phyloP scores from a whole-genome alignment of 2,113 vertebrate genomes.

The Chlamydotis undulata region DNA sequence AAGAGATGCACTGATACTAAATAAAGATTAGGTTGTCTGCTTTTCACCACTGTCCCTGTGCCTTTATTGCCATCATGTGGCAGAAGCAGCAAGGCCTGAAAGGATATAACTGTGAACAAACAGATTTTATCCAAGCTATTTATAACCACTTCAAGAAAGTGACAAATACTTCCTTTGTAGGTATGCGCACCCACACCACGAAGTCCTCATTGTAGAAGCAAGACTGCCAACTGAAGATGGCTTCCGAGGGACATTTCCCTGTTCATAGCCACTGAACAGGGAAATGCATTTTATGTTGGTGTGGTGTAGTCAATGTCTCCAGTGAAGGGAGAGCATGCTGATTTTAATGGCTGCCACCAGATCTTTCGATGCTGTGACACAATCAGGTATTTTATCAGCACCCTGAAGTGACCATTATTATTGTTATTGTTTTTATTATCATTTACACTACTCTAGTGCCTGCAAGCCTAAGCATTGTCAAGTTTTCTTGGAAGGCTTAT shows the following conservation, averaged over 20 bases:
- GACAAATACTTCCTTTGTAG: slow-evolving; percentile 25
- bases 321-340: background rate
- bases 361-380: background rate
- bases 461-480: background rate
- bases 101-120: slow-evolving; percentile 2
- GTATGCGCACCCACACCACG: background rate
- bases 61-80: slow-evolving; percentile 65
- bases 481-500: background rate
- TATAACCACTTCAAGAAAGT: slow-evolving; percentile 7
- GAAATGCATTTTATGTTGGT: background rate
- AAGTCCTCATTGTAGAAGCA: background rate
- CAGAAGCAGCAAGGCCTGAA: slow-evolving; percentile 26
- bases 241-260: background rate
- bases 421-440: background rate
- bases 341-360: background rate
- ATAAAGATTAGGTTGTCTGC: background rate
- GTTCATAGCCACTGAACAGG: background rate
- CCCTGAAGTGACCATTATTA: background rate
- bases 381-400: background rate
- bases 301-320: background rate
- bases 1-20: background rate
- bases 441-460: background rate
- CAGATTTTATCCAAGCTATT: slow-evolving; percentile 53
- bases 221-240: background rate
- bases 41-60: slow-evolving; percentile 4